A percentile compares a stretch with the other conserved stretches of the same genome.
Conservation (phyloP, 1,140 invertebrate genomes). For the Octopus bimaculoides region DNA sequence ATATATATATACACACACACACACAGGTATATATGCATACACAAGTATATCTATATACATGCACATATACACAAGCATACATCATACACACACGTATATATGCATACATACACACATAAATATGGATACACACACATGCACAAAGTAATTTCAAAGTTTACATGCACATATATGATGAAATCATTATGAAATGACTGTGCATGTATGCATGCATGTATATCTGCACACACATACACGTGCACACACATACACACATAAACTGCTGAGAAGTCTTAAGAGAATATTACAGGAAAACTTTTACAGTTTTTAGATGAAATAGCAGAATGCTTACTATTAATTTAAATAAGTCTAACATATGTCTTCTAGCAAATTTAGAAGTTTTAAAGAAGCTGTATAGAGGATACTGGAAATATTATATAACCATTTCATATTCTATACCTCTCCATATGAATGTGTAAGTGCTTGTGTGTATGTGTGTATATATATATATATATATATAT, state of each 20-base stretch:
- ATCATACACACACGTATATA: too few species aligned
- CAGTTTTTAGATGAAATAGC: too few species aligned
- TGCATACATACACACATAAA: background rate
- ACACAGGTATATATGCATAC: background rate
- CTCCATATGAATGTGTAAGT: background rate
- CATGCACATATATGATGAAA: background rate
- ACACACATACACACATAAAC: background rate
- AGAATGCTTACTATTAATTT: too few species aligned
- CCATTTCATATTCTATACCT: background rate
- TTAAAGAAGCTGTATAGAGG: background rate
- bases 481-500: background rate
- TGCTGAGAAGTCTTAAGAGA: too few species aligned
- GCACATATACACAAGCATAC: conserved; percentile 6
- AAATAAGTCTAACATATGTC: too few species aligned
- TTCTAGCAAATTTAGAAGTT: too few species aligned
- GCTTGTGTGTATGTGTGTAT: background rate
- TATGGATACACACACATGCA: background rate
- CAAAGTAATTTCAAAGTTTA: background rate
- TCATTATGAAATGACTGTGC: background rate
- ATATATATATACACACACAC: background rate
- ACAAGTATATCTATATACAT: background rate
- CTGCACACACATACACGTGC: background rate
- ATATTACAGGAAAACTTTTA: too few species aligned
- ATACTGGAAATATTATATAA: background rate
- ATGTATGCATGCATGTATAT: background rate